Evolutionary conservation across 1,140 invertebrate genomes (phyloP).

Genomic region (Hydropsyche tenuis): DNA sequence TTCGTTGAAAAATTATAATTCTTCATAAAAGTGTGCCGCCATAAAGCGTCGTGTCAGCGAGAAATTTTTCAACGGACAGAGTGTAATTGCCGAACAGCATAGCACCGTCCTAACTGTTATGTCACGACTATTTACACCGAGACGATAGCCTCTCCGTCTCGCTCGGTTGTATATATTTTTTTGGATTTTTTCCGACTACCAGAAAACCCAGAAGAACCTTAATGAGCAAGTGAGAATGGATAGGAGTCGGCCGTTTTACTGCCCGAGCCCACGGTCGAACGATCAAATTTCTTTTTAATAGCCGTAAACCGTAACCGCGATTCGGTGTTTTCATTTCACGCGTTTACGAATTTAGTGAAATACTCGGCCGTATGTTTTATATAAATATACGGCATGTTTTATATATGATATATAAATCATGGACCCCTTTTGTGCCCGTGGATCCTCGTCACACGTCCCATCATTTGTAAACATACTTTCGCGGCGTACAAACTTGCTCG

Average conservation of each 20-base stretch:
- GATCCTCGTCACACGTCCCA: constrained; percentile 35
- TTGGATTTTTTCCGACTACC: too few relatives aligned
- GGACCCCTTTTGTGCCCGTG: constrained; percentile 12
- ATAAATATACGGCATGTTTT: not conserved
- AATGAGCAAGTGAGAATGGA: constrained; percentile 14
- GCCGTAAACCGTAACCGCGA: not conserved
- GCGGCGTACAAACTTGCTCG: constrained; percentile 7
- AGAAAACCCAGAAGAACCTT: not conserved
- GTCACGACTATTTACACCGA: constrained; percentile 16
- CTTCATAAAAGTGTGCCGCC: not conserved
- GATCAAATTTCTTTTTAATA: constrained; percentile 33
- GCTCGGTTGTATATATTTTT: not conserved
- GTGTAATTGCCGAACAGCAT: constrained; percentile 10
- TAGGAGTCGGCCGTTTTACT: not conserved
- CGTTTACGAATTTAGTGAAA: not conserved
- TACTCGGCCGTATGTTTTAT: not conserved
- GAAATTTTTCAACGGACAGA: not conserved
- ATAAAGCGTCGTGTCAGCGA: not conserved
- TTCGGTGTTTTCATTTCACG: not conserved
- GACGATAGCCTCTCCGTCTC: not conserved
- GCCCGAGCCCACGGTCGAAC: not conserved
- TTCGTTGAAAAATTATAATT: not conserved
- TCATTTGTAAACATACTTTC: constrained; percentile 34
- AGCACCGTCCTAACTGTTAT: constrained; percentile 8
- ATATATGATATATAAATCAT: not conserved